Conservation (phyloP, 2,113 vertebrate species). For the Pitta sordida region DNA sequence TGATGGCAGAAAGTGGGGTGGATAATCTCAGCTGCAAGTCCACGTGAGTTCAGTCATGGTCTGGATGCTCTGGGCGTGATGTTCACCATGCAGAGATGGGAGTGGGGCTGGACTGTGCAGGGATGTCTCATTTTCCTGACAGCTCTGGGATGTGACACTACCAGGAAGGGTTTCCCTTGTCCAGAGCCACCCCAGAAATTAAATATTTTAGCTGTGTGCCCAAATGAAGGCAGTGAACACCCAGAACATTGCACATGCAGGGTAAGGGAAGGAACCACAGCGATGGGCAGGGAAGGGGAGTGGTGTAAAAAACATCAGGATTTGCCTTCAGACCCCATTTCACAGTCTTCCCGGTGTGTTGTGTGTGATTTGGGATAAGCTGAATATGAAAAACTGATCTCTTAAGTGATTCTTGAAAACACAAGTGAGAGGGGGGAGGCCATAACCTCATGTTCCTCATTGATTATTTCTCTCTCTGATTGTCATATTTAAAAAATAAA, state of each 20-base stretch:
- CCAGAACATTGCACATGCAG: rapidly evolving
- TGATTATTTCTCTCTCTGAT: neutral
- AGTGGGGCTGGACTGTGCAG: neutral
- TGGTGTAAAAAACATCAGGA: neutral
- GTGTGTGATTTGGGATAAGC: neutral
- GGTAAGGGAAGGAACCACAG: neutral
- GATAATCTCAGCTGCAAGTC: neutral
- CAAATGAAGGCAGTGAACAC: neutral
- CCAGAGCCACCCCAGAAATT: neutral
- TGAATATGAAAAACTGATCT: neutral
- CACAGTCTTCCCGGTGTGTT: neutral
- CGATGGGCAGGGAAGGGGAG: neutral
- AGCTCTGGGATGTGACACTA: rapidly evolving
- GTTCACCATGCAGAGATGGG: neutral
- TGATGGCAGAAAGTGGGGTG: neutral
- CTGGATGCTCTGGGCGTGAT: neutral
- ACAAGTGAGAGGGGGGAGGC: neutral
- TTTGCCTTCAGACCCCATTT: neutral
- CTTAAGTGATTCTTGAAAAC: neutral
- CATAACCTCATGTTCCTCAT: neutral
- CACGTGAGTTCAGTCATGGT: neutral
- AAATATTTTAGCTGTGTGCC: neutral
- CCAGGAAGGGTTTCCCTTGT: neutral
- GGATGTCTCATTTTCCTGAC: neutral
- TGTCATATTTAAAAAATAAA: neutral